Evolutionary conservation across 2,797 vertebrate species (phyloP).

Genomic region (Clarias platycephalus): DNA sequence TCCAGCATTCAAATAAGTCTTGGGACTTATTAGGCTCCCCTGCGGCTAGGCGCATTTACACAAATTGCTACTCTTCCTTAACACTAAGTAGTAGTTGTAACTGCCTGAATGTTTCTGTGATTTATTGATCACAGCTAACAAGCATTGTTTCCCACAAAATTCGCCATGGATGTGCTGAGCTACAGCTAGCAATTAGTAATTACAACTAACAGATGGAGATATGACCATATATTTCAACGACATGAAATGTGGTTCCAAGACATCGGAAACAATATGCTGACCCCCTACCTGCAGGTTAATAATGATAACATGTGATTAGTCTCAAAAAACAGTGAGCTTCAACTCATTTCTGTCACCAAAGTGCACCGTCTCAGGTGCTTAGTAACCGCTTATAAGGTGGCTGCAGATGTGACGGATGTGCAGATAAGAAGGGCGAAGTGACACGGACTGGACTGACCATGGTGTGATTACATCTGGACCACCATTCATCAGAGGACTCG

Average conservation of each 20-base stretch:
- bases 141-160: background rate
- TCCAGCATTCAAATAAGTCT: background rate
- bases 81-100: slow-evolving; percentile 7
- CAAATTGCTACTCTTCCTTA: slow-evolving; percentile 21
- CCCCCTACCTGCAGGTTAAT: background rate
- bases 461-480: slow-evolving; percentile 10
- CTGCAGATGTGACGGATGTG: background rate
- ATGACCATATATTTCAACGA: no score
- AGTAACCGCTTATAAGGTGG: background rate
- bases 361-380: background rate
- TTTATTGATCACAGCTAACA: slow-evolving; percentile 31
- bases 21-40: slow-evolving; percentile 13
- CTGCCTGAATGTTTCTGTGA: background rate
- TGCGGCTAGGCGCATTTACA: slow-evolving; percentile 12
- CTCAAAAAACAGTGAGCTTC: background rate
- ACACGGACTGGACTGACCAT: slow-evolving; percentile 1
- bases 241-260: no score
- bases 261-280: background rate
- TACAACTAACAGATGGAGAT: background rate
- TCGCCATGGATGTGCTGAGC: background rate
- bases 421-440: background rate
- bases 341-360: background rate
- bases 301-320: background rate
- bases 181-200: slow-evolving; percentile 3
- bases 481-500: slow-evolving; percentile 7